Conservation (phyloP, 2,888 invertebrate species). For the Microctonus hyperodae region DNA sequence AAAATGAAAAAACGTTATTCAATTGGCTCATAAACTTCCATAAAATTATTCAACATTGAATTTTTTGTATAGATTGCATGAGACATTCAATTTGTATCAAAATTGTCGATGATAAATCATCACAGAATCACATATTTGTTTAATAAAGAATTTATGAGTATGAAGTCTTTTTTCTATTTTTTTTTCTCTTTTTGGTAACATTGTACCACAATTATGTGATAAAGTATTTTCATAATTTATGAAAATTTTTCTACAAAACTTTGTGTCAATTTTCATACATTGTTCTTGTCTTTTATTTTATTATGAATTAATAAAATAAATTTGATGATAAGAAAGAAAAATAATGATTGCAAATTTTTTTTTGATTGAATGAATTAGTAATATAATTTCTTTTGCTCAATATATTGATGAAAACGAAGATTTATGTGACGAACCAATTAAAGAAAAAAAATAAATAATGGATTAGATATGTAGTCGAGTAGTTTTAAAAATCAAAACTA, state of each 20-base stretch:
- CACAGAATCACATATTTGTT: neutral
- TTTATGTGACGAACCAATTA: neutral
- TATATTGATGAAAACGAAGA: neutral
- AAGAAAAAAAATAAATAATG: too few species aligned
- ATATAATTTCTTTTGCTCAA: neutral
- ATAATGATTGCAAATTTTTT: too few species aligned
- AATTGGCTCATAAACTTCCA: neutral
- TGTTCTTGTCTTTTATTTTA: too few species aligned
- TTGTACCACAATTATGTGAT: too few species aligned
- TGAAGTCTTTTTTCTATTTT: neutral
- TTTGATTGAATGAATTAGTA: neutral
- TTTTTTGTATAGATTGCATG: neutral
- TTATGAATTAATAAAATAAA: too few species aligned
- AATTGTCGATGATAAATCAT: neutral
- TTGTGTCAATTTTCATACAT: too few species aligned
- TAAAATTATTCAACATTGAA: neutral
- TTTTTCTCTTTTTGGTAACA: neutral
- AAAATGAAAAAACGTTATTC: neutral
- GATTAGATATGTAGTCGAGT: neutral
- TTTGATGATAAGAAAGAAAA: too few species aligned
- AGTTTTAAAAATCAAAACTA: neutral
- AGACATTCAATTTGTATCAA: neutral
- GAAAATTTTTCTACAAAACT: too few species aligned
- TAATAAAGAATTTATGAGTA: slow-evolving; percentile 36
- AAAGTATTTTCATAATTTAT: too few species aligned